These are phyloP conservation scores for Zeugodacus cucurbitae DNA, from an alignment of 1,140 invertebrate species.

Conservation along the genomic window DNA sequence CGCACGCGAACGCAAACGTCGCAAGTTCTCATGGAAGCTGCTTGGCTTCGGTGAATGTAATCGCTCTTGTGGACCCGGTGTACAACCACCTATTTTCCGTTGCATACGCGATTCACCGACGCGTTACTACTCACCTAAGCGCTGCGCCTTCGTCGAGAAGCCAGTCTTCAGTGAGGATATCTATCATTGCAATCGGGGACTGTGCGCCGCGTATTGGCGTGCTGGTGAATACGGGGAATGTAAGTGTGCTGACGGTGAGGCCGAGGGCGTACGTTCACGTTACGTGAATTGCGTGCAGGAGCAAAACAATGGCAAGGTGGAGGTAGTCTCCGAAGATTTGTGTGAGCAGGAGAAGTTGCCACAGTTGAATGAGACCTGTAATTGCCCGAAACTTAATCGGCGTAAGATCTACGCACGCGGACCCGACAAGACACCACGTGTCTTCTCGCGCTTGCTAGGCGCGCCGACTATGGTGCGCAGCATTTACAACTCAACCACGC, in stretches of 20 bases:
- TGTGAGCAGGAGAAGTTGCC: constrained; percentile 63
- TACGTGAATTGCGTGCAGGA: constrained; percentile 71
- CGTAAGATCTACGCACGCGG: constrained; percentile 39
- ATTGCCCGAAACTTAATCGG: constrained; percentile 46
- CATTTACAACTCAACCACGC: constrained; percentile 22
- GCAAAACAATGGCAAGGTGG: constrained; percentile 66
- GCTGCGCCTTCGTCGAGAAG: constrained; percentile 72
- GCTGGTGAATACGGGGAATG: constrained; percentile 59
- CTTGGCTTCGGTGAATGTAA: constrained; percentile 81
- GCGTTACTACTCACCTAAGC: constrained; percentile 72
- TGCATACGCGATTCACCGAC: constrained; percentile 72
- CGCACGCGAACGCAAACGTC: constrained; percentile 68
- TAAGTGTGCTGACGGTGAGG: constrained; percentile 70
- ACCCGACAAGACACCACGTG: constrained; percentile 33
- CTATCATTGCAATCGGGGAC: constrained; percentile 75
- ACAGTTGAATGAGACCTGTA: constrained; percentile 48
- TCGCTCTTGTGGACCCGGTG: constrained; percentile 83
- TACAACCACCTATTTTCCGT: constrained; percentile 72
- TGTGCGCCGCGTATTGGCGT: constrained; percentile 71
- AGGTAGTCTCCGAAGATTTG: constrained; percentile 65
- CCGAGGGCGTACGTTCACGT: constrained; percentile 71
- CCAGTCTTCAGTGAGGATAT: constrained; percentile 68
- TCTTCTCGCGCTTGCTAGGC: constrained; percentile 31
- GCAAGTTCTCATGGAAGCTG: constrained; percentile 80
- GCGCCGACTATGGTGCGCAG: constrained; percentile 32